phyloP scores from a whole-genome alignment of 2,888 invertebrate genomes.

The Macaria liturata region DNA sequence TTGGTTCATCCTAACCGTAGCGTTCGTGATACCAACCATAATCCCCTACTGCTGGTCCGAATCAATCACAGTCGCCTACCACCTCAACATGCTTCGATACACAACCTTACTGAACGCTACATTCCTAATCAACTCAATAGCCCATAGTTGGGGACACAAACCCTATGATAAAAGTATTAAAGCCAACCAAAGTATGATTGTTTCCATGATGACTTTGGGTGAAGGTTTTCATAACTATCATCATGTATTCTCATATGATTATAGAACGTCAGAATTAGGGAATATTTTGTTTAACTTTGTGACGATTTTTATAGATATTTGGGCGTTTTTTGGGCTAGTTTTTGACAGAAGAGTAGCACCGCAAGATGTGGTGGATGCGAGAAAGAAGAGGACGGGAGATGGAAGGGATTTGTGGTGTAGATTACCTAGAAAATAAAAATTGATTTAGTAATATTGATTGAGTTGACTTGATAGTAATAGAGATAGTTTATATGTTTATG shows the following conservation, averaged over 20 bases:
- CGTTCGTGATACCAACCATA: background rate
- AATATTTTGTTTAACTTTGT: background rate
- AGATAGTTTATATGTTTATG: too few species aligned
- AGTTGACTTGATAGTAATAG: background rate
- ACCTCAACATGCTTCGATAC: constrained; percentile 1
- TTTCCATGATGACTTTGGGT: background rate
- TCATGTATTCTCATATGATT: background rate
- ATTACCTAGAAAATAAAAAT: background rate
- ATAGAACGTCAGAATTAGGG: background rate
- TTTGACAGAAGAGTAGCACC: background rate
- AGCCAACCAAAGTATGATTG: background rate
- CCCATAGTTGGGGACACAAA: background rate
- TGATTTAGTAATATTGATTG: background rate
- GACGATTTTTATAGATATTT: background rate
- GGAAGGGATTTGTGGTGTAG: background rate
- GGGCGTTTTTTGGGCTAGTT: background rate
- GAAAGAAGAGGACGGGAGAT: background rate
- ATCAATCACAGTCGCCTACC: background rate
- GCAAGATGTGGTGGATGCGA: background rate
- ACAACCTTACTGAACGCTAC: background rate
- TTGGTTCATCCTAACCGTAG: background rate
- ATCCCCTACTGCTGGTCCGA: background rate
- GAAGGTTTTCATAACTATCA: background rate
- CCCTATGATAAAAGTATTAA: background rate
- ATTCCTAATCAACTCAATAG: background rate